Evolutionary conservation across 2,797 vertebrate genomes (phyloP), one percentile per base, ranked within the genome.

Genomic region (Tauraco hartlaubi): DNA sequence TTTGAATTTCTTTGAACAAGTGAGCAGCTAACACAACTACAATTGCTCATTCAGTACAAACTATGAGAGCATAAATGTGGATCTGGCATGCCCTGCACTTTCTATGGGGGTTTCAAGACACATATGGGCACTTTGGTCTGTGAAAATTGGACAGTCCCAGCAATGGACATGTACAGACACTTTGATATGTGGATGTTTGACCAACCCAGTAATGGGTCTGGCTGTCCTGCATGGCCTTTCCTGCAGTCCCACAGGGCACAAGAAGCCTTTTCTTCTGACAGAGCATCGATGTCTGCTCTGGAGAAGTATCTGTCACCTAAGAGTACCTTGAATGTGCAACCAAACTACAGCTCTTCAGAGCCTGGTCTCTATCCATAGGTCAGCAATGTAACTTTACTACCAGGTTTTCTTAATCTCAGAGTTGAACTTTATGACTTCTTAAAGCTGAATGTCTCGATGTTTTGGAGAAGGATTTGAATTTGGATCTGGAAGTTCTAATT

Each of bases 231-330:
- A 13, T 1, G 0, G n/a, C 31, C 29, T 77, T 85, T 51, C 13
- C 75, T 91, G 48, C 31, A 25, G 31, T 25, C 33, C 26, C 49
- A 33, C 9, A 12, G 23, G 48, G 18, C 20, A 64, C 8, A 12
- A 80, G 39, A 17, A 48, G 20, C 3, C 16, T 92, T 80, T 80
- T 7, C 28, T 71, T 80, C 31, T 44, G 11, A 49, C 9, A 67
- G 19, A n/a, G 12, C 15, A n/a, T 0, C 0, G 9, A 28, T 13
- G 3, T 54, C 13, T 7, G 5, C 12, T 56, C 66, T 81, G 49
- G 31, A 80, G 31, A 68, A 72, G 31, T 4, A 5, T 51, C 28
- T 49, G 18, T 3, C 35, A 37, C 12, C 6, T 5, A 58, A 2
- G 17, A 2, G 19, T 33, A 18, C 23, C 17, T 28, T 76, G n/a